A percentile compares a stretch with the other conserved stretches of the same genome.
Conservation (phyloP, 2,888 invertebrate genomes). For the Uropetala carovei region DNA sequence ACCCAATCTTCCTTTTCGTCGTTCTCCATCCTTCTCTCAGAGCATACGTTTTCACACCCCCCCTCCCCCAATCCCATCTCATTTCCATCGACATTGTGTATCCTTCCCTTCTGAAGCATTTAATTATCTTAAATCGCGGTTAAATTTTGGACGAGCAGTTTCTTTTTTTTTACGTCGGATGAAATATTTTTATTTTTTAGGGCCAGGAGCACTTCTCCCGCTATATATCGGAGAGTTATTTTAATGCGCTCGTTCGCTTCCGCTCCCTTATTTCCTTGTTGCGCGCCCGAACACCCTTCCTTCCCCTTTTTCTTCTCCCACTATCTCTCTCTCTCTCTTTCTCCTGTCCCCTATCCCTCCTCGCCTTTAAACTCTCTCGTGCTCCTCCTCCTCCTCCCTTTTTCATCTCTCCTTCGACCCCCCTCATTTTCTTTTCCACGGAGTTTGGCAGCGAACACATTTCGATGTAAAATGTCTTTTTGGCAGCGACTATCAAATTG, state of each 20-base stretch:
- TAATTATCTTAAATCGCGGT: conserved; percentile 7
- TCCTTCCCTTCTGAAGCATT: background rate
- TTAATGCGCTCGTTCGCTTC: too few relatives aligned
- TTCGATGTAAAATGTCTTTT: conserved; percentile 59
- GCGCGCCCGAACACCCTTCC: too few relatives aligned
- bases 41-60: background rate
- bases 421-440: background rate
- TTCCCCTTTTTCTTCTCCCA: too few relatives aligned
- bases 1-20: too few relatives aligned
- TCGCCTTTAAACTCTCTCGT: background rate
- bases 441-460: conserved; percentile 55
- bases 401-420: background rate
- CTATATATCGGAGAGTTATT: too few relatives aligned
- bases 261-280: too few relatives aligned
- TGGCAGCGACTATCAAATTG: conserved; percentile 56
- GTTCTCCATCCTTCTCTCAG: background rate
- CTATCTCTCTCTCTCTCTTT: background rate
- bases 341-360: background rate
- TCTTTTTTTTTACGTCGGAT: too few relatives aligned
- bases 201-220: too few relatives aligned
- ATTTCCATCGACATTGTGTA: background rate
- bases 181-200: too few relatives aligned
- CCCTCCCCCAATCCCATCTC: background rate
- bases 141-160: background rate
- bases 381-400: background rate